Conservation (phyloP, 2,888 invertebrate species). For the Aleiodes testaceus region DNA sequence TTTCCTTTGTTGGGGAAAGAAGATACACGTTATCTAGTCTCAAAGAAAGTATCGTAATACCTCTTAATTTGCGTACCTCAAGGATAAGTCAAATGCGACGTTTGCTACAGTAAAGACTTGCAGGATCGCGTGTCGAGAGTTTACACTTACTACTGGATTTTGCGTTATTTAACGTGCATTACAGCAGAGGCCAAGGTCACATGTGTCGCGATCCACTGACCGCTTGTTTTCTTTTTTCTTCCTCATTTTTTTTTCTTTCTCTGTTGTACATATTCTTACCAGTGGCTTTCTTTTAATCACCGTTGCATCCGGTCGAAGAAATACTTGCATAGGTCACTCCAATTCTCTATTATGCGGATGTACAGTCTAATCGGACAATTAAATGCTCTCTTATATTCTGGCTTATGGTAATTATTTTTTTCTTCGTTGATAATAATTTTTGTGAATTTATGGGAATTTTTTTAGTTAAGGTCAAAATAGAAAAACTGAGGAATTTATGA, state of each 20-base stretch:
- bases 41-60: too few species aligned
- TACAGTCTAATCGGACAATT: neutral
- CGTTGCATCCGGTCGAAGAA: constrained; percentile 6
- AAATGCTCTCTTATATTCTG: neutral
- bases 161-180: constrained; percentile 57
- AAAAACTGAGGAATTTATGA: too few species aligned
- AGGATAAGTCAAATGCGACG: constrained; percentile 3
- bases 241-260: neutral
- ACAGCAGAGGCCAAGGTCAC: constrained; percentile 61
- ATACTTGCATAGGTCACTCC: neutral
- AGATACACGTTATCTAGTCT: too few species aligned
- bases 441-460: neutral
- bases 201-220: constrained; percentile 36
- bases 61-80: neutral
- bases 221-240: constrained; percentile 24
- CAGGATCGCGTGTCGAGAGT: constrained; percentile 62
- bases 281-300: neutral
- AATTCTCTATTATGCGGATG: neutral
- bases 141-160: constrained; percentile 57
- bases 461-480: too few species aligned
- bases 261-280: constrained; percentile 1
- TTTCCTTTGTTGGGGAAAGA: too few species aligned
- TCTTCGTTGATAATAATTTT: constrained; percentile 7
- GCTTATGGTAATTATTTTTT: constrained; percentile 1
- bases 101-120: neutral